Percentiles rank a stretch among this genome's conserved stretches.
Evolutionary conservation across 2,888 invertebrate species (phyloP).

Genomic region (Allygus modestus): DNA sequence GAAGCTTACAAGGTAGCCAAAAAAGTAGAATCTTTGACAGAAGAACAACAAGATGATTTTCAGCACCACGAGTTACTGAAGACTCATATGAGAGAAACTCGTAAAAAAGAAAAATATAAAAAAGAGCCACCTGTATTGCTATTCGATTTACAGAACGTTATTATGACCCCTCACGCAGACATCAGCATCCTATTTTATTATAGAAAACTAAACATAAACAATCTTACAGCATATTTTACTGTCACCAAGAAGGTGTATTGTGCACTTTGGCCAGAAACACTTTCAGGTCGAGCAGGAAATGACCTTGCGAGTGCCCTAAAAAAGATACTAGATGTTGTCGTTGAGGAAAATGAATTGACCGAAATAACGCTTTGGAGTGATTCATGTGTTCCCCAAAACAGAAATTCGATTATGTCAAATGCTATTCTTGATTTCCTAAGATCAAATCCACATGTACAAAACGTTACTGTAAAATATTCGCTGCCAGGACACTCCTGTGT

Average conservation of each 20-base stretch:
- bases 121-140: constrained; percentile 31
- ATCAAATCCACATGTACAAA: constrained; percentile 6
- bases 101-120: constrained; percentile 22
- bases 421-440: constrained; percentile 42
- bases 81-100: background rate
- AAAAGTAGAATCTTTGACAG: background rate
- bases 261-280: constrained; percentile 34
- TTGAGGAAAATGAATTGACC: constrained; percentile 40
- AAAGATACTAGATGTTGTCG: constrained; percentile 42
- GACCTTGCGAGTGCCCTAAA: constrained; percentile 46
- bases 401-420: constrained; percentile 51
- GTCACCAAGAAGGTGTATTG: too few species aligned
- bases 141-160: constrained; percentile 55
- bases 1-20: constrained; percentile 10
- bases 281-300: constrained; percentile 31
- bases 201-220: constrained; percentile 49
- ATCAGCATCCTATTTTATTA: constrained; percentile 55
- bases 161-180: constrained; percentile 18
- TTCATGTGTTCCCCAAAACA: constrained; percentile 45
- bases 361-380: constrained; percentile 43
- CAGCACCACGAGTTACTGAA: background rate
- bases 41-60: background rate
- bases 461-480: too few species aligned
- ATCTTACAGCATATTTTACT: constrained; percentile 45
- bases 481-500: constrained; percentile 55